Base-by-base conservation (phyloP, 1,140 invertebrate genomes). In the Chymomyza costata region DNA sequence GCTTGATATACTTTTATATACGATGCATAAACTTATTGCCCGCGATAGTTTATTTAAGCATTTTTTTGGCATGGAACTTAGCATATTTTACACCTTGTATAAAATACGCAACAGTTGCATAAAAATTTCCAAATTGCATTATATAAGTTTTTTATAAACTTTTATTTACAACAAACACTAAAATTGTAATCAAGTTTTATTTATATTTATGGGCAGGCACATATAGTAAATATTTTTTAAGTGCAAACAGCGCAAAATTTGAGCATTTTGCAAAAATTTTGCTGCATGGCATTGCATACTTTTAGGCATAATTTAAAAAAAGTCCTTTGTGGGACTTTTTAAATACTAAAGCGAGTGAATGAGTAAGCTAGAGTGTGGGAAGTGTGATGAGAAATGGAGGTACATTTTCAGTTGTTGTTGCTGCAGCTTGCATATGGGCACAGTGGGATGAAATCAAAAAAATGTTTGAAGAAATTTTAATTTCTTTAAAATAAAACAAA, bases 211-310 rank as follows among this genome's bases (percentile, higher is more conserved):
- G 68, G 49, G 30, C 45, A 48, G 45, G 35, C 6, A n/a, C n/a
- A n/a, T n/a, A n/a, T n/a, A n/a, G n/a, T n/a, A n/a, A n/a, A n/a
- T n/a, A n/a, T n/a, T n/a, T n/a, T n/a, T n/a, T n/a, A n/a, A n/a
- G n/a, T 21, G 21, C 21, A 25, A 25, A 25, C 21, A 15, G 64
- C 69, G 64, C 69, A 51, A 54, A 69, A 69, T 15, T 17, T 35
- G 13, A 16, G 13, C 46, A 54, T 43, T 35, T 39, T 53, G 11
- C 19, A 19, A 54, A n/a, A 59, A 31, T 44, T 49, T 37, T 47
- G 65, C 52, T 25, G 21, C 68, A 73, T 73, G 68, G 44, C 71
- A 67, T 64, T 40, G 68, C 68, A 73, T 73, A 73, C 73, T 73
- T 67, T 73, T 15, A 31, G 47, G 45, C 52, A 19, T 25, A 61